A percentile compares a stretch with the other conserved stretches of the same genome.
Evolutionary conservation across 2,113 vertebrate genomes (phyloP).

Genomic region (Zosterops pallidus): DNA sequence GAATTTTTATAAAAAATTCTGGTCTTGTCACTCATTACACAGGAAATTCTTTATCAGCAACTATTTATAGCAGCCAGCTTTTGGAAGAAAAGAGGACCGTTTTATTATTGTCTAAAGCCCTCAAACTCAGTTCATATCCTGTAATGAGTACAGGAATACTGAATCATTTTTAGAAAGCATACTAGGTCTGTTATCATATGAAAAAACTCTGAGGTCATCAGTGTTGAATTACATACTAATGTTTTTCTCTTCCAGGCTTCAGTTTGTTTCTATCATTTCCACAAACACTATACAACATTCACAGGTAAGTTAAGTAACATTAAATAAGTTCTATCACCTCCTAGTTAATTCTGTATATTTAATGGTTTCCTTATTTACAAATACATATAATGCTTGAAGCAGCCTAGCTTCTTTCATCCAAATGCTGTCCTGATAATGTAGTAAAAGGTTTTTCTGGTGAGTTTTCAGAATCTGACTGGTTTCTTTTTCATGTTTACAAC

Average conservation of each 20-base stretch:
- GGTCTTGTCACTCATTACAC: not conserved
- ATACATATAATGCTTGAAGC: not conserved
- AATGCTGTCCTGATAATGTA: not conserved
- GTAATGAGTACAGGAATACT: not conserved
- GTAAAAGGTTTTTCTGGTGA: not conserved
- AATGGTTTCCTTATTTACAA: not conserved
- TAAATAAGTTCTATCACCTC: not conserved
- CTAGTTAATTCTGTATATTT: not conserved
- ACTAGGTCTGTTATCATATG: not conserved
- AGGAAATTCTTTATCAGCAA: not conserved
- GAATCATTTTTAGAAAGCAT: not conserved
- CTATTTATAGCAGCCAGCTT: not conserved
- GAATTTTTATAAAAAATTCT: not conserved
- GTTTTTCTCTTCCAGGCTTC: slow-evolving; percentile 52
- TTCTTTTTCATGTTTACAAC: not conserved
- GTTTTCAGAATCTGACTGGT: not conserved
- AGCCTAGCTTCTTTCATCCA: not conserved
- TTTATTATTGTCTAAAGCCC: not conserved
- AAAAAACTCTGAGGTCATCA: not conserved
- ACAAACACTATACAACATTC: slow-evolving; percentile 66
- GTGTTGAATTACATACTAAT: not conserved
- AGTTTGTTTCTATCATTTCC: slow-evolving; percentile 59
- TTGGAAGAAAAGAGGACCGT: not conserved
- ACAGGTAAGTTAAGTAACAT: slow-evolving; percentile 39
- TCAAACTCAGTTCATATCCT: not conserved